Evolutionary conservation across 2,797 vertebrate genomes (phyloP).

Genomic region (Melanotaenia pygmaea): DNA sequence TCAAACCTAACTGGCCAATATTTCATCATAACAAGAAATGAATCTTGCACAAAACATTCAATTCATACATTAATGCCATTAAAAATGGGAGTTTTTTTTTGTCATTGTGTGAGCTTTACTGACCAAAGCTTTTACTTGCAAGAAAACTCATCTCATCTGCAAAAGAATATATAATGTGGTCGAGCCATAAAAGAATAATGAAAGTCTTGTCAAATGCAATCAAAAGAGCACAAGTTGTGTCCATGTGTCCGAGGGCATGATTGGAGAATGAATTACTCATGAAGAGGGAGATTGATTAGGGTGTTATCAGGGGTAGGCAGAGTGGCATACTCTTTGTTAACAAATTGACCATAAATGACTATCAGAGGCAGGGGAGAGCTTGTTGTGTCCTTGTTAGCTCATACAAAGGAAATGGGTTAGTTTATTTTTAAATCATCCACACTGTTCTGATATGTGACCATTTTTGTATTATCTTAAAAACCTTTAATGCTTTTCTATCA

Average conservation of each 20-base stretch:
- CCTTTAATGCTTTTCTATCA: slow-evolving; percentile 1
- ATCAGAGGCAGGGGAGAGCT: background rate
- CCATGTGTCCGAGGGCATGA: background rate
- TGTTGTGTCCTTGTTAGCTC: background rate
- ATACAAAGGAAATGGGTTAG: background rate
- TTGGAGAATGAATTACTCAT: background rate
- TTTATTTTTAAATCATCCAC: slow-evolving; percentile 1
- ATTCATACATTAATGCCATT: background rate
- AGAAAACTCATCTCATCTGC: background rate
- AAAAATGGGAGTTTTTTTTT: background rate
- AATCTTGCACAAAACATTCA: background rate
- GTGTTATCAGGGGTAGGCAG: background rate
- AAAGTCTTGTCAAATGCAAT: background rate
- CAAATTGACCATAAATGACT: background rate
- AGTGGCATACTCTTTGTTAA: background rate
- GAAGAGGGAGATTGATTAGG: background rate
- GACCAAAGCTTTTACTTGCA: background rate
- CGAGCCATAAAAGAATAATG: background rate
- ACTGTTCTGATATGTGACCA: background rate
- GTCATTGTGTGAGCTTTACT: background rate
- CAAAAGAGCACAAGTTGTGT: background rate
- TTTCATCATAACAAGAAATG: background rate
- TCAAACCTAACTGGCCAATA: background rate
- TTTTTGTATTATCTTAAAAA: slow-evolving; percentile 2
- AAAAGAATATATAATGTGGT: background rate